Conservation (phyloP, 1,140 invertebrate species). For the Heliconius nattereri region DNA sequence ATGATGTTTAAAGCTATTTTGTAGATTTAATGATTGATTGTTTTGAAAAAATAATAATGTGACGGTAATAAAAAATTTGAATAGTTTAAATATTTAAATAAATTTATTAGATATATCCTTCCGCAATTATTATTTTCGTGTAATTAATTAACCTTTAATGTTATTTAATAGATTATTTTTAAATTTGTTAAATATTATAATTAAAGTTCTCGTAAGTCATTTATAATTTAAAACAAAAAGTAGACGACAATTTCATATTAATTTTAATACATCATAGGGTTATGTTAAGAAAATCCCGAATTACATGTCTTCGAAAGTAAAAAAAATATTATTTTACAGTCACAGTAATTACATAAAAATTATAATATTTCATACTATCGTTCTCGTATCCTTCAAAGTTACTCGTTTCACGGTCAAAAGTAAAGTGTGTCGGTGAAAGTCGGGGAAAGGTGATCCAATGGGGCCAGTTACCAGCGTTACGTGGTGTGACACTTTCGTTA, state of each 20-base stretch:
- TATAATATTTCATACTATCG: not conserved
- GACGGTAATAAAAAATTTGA: not conserved
- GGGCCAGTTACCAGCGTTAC: slow-evolving; percentile 62
- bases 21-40: not conserved
- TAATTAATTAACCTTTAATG: too few species aligned
- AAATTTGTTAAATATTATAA: too few species aligned
- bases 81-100: not conserved
- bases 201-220: too few species aligned
- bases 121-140: too few species aligned
- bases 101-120: too few species aligned
- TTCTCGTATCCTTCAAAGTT: slow-evolving; percentile 18
- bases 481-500: slow-evolving; percentile 62
- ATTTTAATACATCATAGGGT: too few species aligned
- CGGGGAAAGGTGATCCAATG: slow-evolving; percentile 59
- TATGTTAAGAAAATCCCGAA: too few species aligned
- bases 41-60: not conserved
- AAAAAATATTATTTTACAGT: not conserved
- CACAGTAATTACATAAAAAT: not conserved
- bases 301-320: too few species aligned
- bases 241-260: too few species aligned
- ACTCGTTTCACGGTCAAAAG: slow-evolving; percentile 53
- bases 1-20: not conserved
- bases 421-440: slow-evolving; percentile 59
- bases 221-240: too few species aligned
- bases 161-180: too few species aligned